A percentile compares a stretch with the other conserved stretches of the same genome.
Evolutionary conservation across 2,888 invertebrate species (phyloP).

Genomic region (Frankliniella intonsa): DNA sequence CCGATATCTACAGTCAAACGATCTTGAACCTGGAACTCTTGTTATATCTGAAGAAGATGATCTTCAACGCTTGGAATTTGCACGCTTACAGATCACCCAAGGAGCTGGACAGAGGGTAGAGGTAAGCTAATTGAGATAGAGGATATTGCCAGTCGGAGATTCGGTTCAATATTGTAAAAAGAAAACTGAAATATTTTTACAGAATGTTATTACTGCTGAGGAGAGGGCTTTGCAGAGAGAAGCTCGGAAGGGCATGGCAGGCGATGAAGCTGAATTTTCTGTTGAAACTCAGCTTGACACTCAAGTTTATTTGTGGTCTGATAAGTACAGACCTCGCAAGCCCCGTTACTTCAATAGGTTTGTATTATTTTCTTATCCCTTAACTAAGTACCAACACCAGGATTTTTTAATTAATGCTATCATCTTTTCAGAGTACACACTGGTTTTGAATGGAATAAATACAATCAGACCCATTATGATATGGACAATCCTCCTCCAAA

Average conservation of each 20-base stretch:
- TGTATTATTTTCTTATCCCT: neutral
- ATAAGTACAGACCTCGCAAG: conserved; percentile 95
- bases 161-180: neutral
- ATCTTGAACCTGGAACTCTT: conserved; percentile 71
- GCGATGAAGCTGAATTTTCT: conserved; percentile 86
- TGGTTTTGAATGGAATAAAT: conserved; percentile 99
- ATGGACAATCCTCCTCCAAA: conserved; percentile 99
- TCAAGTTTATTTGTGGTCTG: conserved; percentile 91
- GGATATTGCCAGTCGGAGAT: neutral
- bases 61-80: conserved; percentile 64
- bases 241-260: conserved; percentile 77
- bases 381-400: neutral
- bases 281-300: conserved; percentile 82
- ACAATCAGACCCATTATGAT: conserved; percentile 99
- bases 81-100: conserved; percentile 59
- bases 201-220: conserved; percentile 54
- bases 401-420: neutral
- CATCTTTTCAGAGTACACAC: conserved; percentile 67
- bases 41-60: conserved; percentile 74
- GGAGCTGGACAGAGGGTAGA: conserved; percentile 56
- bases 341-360: conserved; percentile 93
- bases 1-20: conserved; percentile 55
- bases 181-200: conserved; percentile 33
- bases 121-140: conserved; percentile 36
- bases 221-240: conserved; percentile 65